phyloP scores from a whole-genome alignment of 2,888 invertebrate species.

The Hemicrepidius hirtus region DNA sequence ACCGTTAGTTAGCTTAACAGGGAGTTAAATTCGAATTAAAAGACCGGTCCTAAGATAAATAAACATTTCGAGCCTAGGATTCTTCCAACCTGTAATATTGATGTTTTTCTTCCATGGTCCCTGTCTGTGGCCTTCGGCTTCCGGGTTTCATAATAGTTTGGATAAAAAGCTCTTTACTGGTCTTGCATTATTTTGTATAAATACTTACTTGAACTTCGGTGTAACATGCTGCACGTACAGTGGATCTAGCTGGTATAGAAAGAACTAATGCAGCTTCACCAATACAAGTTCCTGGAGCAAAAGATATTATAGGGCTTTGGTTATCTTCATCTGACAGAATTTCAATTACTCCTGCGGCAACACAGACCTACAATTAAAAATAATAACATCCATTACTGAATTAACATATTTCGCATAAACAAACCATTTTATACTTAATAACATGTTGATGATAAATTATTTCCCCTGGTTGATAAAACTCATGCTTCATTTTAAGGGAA shows the following conservation, averaged over 20 bases:
- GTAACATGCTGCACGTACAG: conserved; percentile 74
- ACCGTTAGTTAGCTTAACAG: no score
- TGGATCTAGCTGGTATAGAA: conserved; percentile 74
- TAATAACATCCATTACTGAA: not conserved
- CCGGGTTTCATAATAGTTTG: no score
- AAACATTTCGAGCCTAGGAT: no score
- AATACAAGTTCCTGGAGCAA: conserved; percentile 74
- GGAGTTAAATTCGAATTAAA: no score
- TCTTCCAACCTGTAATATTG: no score
- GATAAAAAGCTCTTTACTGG: no score
- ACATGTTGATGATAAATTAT: conserved; percentile 73
- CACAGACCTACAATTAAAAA: conserved; percentile 69
- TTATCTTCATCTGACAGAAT: conserved; percentile 75
- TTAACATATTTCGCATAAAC: not conserved
- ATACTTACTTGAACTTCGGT: conserved; percentile 67
- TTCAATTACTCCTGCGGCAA: conserved; percentile 73
- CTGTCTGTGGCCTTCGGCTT: no score
- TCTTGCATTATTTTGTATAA: no score
- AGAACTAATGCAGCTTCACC: conserved; percentile 75
- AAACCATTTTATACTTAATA: conserved; percentile 75
- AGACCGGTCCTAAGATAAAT: no score
- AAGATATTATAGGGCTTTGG: conserved; percentile 75
- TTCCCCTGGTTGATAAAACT: conserved; percentile 75
- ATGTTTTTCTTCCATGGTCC: no score
- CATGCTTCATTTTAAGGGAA: conserved; percentile 74